Percentiles rank a stretch among this genome's conserved stretches.
Conservation (phyloP, 2,888 invertebrate species). For the Trilocha varians region DNA sequence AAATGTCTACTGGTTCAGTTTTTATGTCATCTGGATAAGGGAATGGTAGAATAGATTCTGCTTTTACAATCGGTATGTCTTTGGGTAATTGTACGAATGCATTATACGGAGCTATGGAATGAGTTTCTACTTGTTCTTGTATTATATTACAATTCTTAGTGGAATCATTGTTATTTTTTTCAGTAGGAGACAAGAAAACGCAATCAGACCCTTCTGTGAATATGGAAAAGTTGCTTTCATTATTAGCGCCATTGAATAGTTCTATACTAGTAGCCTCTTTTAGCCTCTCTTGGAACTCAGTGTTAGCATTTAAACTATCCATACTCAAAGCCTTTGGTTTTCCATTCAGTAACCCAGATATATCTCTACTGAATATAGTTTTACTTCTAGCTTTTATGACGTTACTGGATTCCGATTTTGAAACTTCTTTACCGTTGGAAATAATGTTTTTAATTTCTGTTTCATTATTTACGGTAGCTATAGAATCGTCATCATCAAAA, state of each 20-base stretch:
- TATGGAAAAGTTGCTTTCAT: conserved; percentile 40
- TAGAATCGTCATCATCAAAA: conserved; percentile 20
- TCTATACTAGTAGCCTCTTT: conserved; percentile 61
- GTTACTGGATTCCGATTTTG: conserved; percentile 35
- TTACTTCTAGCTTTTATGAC: conserved; percentile 24
- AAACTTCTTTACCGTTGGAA: conserved; percentile 17
- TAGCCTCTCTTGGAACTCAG: conserved; percentile 40
- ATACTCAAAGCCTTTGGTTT: conserved; percentile 59
- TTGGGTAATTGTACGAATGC: conserved; percentile 9
- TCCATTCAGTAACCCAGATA: conserved; percentile 48
- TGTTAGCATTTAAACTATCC: conserved; percentile 45
- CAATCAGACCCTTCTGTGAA: conserved; percentile 51
- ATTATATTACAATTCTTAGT: conserved; percentile 4
- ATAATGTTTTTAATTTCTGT: not conserved
- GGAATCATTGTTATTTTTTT: conserved; percentile 31
- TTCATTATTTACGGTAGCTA: conserved; percentile 9
- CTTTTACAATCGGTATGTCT: conserved; percentile 37
- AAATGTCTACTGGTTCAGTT: conserved; percentile 18
- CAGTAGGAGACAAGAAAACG: conserved; percentile 38
- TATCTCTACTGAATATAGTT: conserved; percentile 40
- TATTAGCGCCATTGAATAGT: conserved; percentile 29
- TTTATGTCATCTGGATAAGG: conserved; percentile 43
- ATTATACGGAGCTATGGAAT: not conserved
- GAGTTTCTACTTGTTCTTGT: conserved; percentile 10
- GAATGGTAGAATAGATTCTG: conserved; percentile 43